These are phyloP conservation scores for Amphipoea oculea DNA, from an alignment of 2,888 invertebrate species.

Conservation along the genomic window DNA sequence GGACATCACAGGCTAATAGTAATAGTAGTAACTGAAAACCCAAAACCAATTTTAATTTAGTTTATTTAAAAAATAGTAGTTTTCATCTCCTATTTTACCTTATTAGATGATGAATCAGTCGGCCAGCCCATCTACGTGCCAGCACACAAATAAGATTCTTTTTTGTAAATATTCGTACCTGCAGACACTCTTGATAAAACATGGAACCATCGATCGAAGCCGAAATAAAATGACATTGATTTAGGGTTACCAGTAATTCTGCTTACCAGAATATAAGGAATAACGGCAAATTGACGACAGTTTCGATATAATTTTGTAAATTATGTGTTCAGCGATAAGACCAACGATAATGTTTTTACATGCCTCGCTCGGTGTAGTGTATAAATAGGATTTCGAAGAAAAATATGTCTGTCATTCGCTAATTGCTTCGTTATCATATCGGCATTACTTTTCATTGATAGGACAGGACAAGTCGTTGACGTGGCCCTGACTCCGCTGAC, in stretches of 20 bases:
- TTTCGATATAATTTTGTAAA: conserved; percentile 42
- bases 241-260: conserved; percentile 30
- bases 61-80: not conserved
- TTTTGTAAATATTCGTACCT: not conserved
- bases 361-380: conserved; percentile 8
- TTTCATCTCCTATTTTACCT: not conserved
- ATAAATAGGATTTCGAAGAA: conserved; percentile 46
- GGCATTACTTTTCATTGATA: conserved; percentile 35
- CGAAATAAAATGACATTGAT: conserved; percentile 26
- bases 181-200: not conserved
- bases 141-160: not conserved
- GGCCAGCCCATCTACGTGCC: no score
- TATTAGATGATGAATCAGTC: not conserved
- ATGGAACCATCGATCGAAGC: not conserved
- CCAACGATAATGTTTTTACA: conserved; percentile 43
- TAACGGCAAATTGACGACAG: conserved; percentile 31
- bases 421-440: conserved; percentile 56
- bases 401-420: conserved; percentile 45
- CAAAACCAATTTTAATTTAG: not conserved
- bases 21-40: not conserved
- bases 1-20: no score
- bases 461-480: conserved; percentile 19
- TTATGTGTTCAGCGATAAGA: conserved; percentile 50
- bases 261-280: conserved; percentile 2
- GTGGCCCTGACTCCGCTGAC: conserved; percentile 13